These are phyloP conservation scores for Drosophila sp. DNA, from an alignment of 1,140 invertebrate species.

Conservation along the genomic window DNA sequence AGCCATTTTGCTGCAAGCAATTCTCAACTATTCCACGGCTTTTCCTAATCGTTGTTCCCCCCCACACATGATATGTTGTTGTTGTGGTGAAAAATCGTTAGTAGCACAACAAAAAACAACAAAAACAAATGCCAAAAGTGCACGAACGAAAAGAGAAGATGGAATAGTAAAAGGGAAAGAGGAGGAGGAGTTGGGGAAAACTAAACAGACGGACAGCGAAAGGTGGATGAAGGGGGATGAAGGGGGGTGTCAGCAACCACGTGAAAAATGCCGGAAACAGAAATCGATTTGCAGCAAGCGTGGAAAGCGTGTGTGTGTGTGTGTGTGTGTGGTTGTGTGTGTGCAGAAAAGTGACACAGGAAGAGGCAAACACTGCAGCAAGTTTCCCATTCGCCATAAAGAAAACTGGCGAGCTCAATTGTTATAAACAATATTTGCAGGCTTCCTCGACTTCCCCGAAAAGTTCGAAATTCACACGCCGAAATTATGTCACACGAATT, in stretches of 20 bases:
- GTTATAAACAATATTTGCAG: slow-evolving; percentile 17
- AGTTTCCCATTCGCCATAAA: not conserved
- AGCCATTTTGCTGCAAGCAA: slow-evolving; percentile 38
- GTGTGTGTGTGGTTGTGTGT: slow-evolving; percentile 30
- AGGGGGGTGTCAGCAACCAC: slow-evolving; percentile 79
- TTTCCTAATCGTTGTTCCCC: slow-evolving; percentile 34
- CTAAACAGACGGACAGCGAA: slow-evolving; percentile 15
- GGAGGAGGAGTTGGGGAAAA: not conserved
- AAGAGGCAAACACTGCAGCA: not conserved
- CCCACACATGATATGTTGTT: slow-evolving; percentile 53
- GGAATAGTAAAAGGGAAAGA: not conserved
- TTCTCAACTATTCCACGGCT: slow-evolving; percentile 52
- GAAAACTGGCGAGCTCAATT: slow-evolving; percentile 20
- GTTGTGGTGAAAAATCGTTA: slow-evolving; percentile 78
- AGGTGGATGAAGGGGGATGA: no score
- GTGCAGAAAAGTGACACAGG: slow-evolving; percentile 18
- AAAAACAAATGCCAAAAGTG: slow-evolving; percentile 73
- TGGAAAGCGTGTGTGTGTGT: slow-evolving; percentile 26
- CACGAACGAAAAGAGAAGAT: slow-evolving; percentile 47
- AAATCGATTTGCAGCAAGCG: slow-evolving; percentile 81
- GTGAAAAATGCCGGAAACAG: slow-evolving; percentile 84
- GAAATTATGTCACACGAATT: slow-evolving; percentile 80
- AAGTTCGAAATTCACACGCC: slow-evolving; percentile 14
- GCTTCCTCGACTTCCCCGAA: not conserved
- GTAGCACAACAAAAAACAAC: slow-evolving; percentile 39